These are phyloP conservation scores for Folsomia manolachei DNA, from an alignment of 2,888 invertebrate genomes.

Conservation along the genomic window DNA sequence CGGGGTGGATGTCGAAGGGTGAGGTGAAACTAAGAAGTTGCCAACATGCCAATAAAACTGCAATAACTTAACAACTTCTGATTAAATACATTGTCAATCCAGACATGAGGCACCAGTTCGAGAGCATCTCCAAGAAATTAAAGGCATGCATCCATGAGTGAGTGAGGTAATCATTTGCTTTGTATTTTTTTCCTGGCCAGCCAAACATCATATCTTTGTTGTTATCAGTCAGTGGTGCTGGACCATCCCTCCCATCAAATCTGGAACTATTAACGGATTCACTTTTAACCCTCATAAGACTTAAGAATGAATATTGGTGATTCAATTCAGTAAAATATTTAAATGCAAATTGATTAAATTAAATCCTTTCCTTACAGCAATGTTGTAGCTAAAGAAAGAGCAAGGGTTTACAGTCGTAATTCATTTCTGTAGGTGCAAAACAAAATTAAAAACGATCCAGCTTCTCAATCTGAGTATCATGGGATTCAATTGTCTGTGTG, in stretches of 20 bases:
- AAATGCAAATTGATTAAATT: background rate
- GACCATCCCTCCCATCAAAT: background rate
- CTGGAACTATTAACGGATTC: background rate
- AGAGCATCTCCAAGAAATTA: too few species aligned
- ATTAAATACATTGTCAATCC: slow-evolving; percentile 2
- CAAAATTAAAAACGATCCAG: too few species aligned
- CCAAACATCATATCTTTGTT: background rate
- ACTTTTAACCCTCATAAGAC: too few species aligned
- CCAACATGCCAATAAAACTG: slow-evolving; percentile 9
- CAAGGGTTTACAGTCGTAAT: too few species aligned
- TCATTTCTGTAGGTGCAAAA: too few species aligned
- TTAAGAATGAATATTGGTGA: too few species aligned
- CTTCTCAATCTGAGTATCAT: too few species aligned
- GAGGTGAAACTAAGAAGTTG: slow-evolving; percentile 3
- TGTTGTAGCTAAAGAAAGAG: background rate
- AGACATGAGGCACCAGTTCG: background rate
- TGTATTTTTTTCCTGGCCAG: background rate
- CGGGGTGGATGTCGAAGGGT: too few species aligned
- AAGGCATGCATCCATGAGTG: too few species aligned
- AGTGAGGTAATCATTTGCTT: background rate
- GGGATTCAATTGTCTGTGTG: too few species aligned
- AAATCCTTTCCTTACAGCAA: background rate
- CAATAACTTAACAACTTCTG: slow-evolving; percentile 7
- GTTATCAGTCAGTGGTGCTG: background rate
- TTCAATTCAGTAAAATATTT: too few species aligned